Evolutionary conservation across 2,797 vertebrate genomes (phyloP), one percentile per base, ranked within the genome.

Genomic region (Sebastes nivosus): DNA sequence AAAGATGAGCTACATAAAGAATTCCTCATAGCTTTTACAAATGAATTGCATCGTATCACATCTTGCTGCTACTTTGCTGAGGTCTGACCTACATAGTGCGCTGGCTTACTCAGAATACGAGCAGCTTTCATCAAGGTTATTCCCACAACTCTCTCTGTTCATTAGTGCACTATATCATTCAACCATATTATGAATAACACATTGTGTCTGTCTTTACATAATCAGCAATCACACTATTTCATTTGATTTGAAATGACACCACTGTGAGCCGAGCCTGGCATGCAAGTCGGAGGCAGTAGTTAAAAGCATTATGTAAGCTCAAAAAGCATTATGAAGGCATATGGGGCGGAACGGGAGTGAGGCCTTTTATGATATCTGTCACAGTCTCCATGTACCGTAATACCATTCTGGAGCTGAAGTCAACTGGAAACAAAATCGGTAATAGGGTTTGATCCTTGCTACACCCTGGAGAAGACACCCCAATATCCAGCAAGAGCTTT

Each of bases 1-100:
- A 78, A 85, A 82, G 67, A 87, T 71, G 63, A 85, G 71, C 84
- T 61, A 59, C 79, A 81, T 78, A 36, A 83, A 79, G 65, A 87
- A 77, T 75, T 81, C 70, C 74, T 89, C 66, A 66, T 81, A 36
- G 60, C 22, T 88, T 88, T 87, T 69, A 76, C 80, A 87, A 83
- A 81, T 82, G 68, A 79, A 86, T 85, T 84, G 82, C 79, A 75
- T 87, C 50, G 16, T 67, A 87, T 89, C 83, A 85, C 71, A 89
- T 91, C 85, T 80, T 50, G 57, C 75, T 52, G 59, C 67, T 77
- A 46, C 83, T 87, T 87, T 72, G 66, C 68, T 22, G 58, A 80
- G 73, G 60, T 78, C 83, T 93, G 92, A 93, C 90, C 88, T 86
- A 94, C 81, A 91, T 93, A 86, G 65, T 64, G 54, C 11, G 10